Percentiles rank a stretch among this genome's conserved stretches.
phyloP scores from a whole-genome alignment of 2,888 invertebrate species.

The Acanthosoma haemorrhoidale region DNA sequence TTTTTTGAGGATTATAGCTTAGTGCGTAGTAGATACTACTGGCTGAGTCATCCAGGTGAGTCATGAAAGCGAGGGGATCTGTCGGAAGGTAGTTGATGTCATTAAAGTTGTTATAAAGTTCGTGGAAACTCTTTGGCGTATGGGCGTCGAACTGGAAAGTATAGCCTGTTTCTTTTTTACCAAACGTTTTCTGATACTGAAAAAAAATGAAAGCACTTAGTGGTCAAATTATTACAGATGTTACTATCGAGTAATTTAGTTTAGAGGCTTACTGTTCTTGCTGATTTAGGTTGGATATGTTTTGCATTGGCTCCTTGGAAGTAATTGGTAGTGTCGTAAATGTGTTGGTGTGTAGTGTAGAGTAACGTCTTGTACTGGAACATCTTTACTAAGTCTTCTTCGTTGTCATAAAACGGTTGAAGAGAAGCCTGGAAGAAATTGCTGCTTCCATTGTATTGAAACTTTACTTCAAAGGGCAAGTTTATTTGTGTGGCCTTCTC shows the following conservation, averaged over 20 bases:
- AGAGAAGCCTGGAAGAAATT: slow-evolving; percentile 47
- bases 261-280: slow-evolving; percentile 15
- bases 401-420: slow-evolving; percentile 50
- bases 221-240: too few species aligned
- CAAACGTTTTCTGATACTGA: slow-evolving; percentile 37
- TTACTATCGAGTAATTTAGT: too few species aligned
- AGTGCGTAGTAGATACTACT: slow-evolving; percentile 51
- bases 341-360: slow-evolving; percentile 57
- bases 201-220: slow-evolving; percentile 7
- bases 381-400: slow-evolving; percentile 52
- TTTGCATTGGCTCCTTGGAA: slow-evolving; percentile 33
- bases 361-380: slow-evolving; percentile 60
- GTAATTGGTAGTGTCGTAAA: slow-evolving; percentile 51
- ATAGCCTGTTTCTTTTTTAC: slow-evolving; percentile 49
- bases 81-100: slow-evolving; percentile 36
- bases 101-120: slow-evolving; percentile 44
- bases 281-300: background rate
- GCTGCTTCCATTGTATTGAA: slow-evolving; percentile 38
- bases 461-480: slow-evolving; percentile 52
- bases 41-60: slow-evolving; percentile 44
- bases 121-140: slow-evolving; percentile 51
- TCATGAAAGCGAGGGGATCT: slow-evolving; percentile 42
- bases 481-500: slow-evolving; percentile 56
- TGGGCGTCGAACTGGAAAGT: slow-evolving; percentile 53
- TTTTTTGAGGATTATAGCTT: slow-evolving; percentile 50